These are phyloP conservation scores for Lepidothrix coronata DNA, from an alignment of 2,113 vertebrate species.

Conservation along the genomic window DNA sequence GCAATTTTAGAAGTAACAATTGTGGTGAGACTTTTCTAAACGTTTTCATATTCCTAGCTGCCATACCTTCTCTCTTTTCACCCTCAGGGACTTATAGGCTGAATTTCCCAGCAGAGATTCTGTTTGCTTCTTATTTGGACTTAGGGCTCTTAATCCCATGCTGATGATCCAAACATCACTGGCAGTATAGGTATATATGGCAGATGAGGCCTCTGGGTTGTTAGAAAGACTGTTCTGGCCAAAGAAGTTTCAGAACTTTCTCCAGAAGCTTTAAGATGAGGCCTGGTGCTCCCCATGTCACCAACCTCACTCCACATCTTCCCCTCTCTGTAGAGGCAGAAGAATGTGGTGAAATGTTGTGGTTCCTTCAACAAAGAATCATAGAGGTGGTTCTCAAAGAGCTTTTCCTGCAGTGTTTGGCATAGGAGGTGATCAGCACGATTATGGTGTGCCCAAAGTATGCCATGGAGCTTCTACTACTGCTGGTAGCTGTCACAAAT, in stretches of 20 bases:
- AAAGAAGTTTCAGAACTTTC: not conserved
- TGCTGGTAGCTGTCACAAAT: not conserved
- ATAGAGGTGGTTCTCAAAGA: not conserved
- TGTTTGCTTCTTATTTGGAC: not conserved
- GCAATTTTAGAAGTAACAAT: not conserved
- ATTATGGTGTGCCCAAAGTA: not conserved
- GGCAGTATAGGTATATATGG: not conserved
- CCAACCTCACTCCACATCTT: not conserved
- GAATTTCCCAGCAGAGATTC: not conserved
- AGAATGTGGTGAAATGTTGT: not conserved
- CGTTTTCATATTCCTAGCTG: not conserved
- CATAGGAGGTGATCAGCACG: fast-evolving
- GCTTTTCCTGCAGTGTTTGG: not conserved
- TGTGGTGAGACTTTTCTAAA: not conserved
- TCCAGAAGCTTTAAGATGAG: not conserved
- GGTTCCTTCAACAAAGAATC: not conserved
- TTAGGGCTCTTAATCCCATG: not conserved
- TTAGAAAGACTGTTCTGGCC: not conserved
- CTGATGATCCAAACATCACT: not conserved
- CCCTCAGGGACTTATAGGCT: not conserved
- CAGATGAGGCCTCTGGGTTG: not conserved
- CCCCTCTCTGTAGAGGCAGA: not conserved
- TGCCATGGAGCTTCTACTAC: not conserved
- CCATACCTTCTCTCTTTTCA: not conserved
- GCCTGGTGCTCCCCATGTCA: not conserved